Base-by-base conservation (phyloP, 2,113 vertebrate genomes). In the Halichoeres trimaculatus region DNA sequence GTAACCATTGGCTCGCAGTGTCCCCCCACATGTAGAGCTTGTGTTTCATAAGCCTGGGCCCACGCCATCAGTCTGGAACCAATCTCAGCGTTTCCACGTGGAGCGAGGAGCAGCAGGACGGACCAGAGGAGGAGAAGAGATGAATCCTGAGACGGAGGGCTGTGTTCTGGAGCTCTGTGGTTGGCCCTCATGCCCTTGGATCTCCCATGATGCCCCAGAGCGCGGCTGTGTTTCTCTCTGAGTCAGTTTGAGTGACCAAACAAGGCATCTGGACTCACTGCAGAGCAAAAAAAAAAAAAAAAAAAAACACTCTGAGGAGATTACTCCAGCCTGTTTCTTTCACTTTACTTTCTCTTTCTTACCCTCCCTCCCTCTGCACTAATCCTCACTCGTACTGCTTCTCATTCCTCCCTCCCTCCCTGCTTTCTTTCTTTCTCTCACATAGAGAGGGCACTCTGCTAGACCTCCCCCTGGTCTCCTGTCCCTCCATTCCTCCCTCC, bases 391-490 rank as follows among this genome's bases (percentile, higher is more conserved):
- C 67, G 59, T 45, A 50, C 54, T 53, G n/a, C 54, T 74, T 72
- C 68, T 73, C 47, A 10, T 4, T 81, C 70, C 48, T 75, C 51
- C 22, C 57, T 62, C 57, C 13, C 23, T 66, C 61, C 14, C 47
- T 41, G 43, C 48, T 22, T 6, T 78, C 41, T 10, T 45, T 71
- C 70, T 70, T 56, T 70, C 48, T 56, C 56, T 30, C 78, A 81
- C 63, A 85, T 50, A 85, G 84, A 86, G 52, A 87, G 83, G 72
- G 80, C 75, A 66, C 74, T 76, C 78, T 79, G 81, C 76, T 80
- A 90, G 90, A 90, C 89, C 92, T 91, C 92, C 91, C 90, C 89
- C 87, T 69, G 70, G 45, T 83, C 77, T 74, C 79, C 80, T 75
- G 74, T 78, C 63, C 52, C 35, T 71, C 71, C 59, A 50, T 70